These are phyloP conservation scores for Eriocheir sinensis DNA, from an alignment of 1,140 invertebrate species.

Conservation along the genomic window DNA sequence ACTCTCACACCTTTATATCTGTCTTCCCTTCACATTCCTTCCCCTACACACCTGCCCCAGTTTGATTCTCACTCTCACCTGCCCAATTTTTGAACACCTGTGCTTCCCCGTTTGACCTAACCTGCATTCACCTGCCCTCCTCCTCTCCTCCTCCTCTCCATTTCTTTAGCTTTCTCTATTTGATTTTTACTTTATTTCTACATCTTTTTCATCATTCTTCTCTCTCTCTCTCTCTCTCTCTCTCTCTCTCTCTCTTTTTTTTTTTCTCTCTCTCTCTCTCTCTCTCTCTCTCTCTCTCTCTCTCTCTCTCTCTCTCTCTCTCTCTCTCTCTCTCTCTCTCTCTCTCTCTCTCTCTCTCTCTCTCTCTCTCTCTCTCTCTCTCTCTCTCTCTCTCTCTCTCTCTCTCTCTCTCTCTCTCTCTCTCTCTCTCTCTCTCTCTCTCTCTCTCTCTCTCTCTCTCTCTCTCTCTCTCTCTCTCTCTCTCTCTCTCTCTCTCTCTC, in stretches of 20 bases:
- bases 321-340: neutral
- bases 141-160: too few species aligned
- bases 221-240: neutral
- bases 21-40: neutral
- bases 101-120: too few species aligned
- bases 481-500: neutral
- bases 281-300: too few species aligned
- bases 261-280: too few species aligned
- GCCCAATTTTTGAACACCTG: too few species aligned
- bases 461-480: neutral
- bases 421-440: neutral
- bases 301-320: neutral
- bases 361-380: neutral
- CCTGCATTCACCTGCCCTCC: too few species aligned
- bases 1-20: neutral
- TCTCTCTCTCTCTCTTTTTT: neutral
- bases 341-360: neutral
- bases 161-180: too few species aligned
- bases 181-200: too few species aligned
- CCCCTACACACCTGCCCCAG: neutral
- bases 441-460: neutral
- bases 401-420: neutral
- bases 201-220: too few species aligned
- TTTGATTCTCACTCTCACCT: neutral
- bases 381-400: neutral